Percentiles rank a stretch among this genome's conserved stretches.
These are phyloP conservation scores for Nanorana parkeri DNA, from an alignment of 2,113 vertebrate genomes.

Conservation along the genomic window DNA sequence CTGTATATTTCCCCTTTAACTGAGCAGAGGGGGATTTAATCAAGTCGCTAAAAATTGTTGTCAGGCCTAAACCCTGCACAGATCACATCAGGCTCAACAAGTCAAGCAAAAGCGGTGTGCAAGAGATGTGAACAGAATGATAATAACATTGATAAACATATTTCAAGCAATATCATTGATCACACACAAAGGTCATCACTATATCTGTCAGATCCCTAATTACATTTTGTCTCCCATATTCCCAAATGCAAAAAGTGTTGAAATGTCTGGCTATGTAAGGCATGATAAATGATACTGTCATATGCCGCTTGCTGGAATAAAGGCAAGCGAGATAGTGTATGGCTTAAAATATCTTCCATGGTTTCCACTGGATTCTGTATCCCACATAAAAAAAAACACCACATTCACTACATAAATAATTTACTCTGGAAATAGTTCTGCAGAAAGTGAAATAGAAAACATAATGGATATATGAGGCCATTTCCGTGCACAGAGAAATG, in stretches of 20 bases:
- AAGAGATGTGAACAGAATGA: conserved; percentile 27
- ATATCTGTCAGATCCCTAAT: conserved; percentile 46
- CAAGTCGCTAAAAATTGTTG: too few species aligned
- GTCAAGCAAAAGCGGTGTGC: neutral
- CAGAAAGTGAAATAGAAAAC: too few species aligned
- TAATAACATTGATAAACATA: conserved; percentile 41
- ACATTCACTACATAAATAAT: neutral
- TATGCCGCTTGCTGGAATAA: neutral
- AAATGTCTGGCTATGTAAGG: conserved; percentile 18
- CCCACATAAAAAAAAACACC: neutral
- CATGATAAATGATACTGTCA: conserved; percentile 40
- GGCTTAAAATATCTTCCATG: conserved; percentile 27
- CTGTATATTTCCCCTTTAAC: too few species aligned
- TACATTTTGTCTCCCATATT: conserved; percentile 44
- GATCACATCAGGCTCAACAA: conserved; percentile 1
- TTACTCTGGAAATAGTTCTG: too few species aligned
- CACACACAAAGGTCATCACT: conserved; percentile 45
- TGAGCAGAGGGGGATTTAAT: too few species aligned
- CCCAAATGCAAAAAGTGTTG: conserved; percentile 48
- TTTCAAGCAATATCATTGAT: conserved; percentile 41
- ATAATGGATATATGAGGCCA: too few species aligned
- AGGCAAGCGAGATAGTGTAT: neutral
- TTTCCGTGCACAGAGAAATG: too few species aligned
- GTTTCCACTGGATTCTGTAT: neutral
- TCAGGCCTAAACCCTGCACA: too few species aligned